phyloP scores from a whole-genome alignment of 1,140 invertebrate species.

The Microplitis mediator region DNA sequence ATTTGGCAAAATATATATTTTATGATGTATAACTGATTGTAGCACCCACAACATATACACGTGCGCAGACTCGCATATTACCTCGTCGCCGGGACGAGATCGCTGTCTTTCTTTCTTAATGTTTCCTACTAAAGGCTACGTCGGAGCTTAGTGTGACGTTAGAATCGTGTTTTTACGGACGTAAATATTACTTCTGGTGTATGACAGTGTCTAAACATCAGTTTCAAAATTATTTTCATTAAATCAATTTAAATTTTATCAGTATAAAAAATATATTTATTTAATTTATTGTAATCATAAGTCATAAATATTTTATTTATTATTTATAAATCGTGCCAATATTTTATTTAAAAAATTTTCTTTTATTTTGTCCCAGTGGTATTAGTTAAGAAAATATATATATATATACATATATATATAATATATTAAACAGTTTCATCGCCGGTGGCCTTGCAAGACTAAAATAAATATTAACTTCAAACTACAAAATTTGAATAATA shows the following conservation, averaged over 20 bases:
- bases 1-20: neutral
- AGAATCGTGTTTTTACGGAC: conserved; percentile 52
- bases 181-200: conserved; percentile 35
- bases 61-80: conserved; percentile 9
- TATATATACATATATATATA: too few relatives aligned
- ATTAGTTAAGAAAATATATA: conserved; percentile 1
- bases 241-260: too few relatives aligned
- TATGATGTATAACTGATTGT: neutral
- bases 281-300: too few relatives aligned
- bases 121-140: conserved; percentile 40
- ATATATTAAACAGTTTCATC: neutral
- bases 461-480: conserved; percentile 20
- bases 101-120: conserved; percentile 37
- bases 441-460: conserved; percentile 20
- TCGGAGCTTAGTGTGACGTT: conserved; percentile 50
- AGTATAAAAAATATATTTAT: too few relatives aligned
- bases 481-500: neutral
- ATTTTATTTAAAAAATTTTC: too few relatives aligned
- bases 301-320: too few relatives aligned
- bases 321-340: too few relatives aligned
- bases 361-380: neutral
- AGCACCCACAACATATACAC: neutral
- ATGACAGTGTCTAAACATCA: conserved; percentile 16
- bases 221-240: neutral
- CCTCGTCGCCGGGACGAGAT: neutral